Percentiles rank a stretch among this genome's conserved stretches.
phyloP scores from a whole-genome alignment of 2,113 vertebrate genomes.

The Eubucco bourcierii region DNA sequence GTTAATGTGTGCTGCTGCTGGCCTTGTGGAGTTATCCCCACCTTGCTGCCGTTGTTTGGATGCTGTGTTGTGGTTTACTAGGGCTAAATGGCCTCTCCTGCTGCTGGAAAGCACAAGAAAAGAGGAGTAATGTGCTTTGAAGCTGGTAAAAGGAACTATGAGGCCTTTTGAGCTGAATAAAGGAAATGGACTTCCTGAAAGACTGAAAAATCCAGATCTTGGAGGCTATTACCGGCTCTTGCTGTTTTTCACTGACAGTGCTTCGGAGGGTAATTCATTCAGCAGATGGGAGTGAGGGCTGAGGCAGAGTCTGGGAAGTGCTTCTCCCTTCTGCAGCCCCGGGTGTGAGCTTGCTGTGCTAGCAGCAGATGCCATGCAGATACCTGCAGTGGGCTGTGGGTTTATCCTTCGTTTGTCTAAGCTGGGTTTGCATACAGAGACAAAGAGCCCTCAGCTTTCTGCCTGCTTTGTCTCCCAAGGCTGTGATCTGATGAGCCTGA shows the following conservation, averaged over 20 bases:
- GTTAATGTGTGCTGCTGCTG: background rate
- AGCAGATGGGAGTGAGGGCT: background rate
- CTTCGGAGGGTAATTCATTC: background rate
- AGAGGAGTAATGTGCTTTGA: background rate
- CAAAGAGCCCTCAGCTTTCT: background rate
- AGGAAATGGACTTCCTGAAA: constrained; percentile 30
- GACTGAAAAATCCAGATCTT: background rate
- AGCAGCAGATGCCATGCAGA: background rate
- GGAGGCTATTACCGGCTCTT: background rate
- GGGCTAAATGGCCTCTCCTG: background rate
- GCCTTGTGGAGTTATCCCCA: background rate
- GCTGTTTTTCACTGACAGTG: background rate
- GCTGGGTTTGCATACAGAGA: background rate
- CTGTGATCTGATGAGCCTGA: background rate
- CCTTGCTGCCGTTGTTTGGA: background rate
- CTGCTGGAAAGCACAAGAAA: background rate
- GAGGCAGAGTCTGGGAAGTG: background rate
- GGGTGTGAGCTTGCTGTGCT: background rate
- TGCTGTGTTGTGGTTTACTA: background rate
- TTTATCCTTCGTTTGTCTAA: background rate
- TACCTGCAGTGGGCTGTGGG: background rate
- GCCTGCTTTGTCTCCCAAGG: background rate
- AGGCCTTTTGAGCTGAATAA: background rate
- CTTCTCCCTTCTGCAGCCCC: background rate
- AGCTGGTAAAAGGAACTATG: background rate